Percentiles rank a stretch among this genome's conserved stretches.
phyloP scores from a whole-genome alignment of 2,797 vertebrate genomes.

The Gymnodraco acuticeps region DNA sequence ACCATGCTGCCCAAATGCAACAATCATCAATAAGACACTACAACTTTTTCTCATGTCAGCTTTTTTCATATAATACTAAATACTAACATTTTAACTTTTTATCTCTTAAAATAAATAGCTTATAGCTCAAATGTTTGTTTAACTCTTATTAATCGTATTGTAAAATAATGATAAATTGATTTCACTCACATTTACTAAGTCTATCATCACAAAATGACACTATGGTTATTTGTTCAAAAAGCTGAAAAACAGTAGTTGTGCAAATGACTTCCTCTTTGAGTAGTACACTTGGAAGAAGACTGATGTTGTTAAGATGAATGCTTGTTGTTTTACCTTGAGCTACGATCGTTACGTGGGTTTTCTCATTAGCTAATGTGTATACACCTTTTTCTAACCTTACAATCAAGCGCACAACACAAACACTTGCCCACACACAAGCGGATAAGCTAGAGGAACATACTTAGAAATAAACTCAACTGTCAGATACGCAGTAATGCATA shows the following conservation, averaged over 20 bases:
- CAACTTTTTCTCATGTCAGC: slow-evolving; percentile 4
- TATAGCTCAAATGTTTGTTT: not conserved
- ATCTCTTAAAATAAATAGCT: not conserved
- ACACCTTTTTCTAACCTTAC: not conserved
- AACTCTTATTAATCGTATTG: not conserved
- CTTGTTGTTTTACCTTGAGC: not conserved
- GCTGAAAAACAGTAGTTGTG: not conserved
- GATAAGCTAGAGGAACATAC: not conserved
- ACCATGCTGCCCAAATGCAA: slow-evolving; percentile 1
- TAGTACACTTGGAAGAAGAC: not conserved
- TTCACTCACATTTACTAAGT: not conserved
- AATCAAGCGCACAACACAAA: not conserved
- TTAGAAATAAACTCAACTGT: slow-evolving; percentile 21
- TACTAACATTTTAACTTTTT: not conserved
- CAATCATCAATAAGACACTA: slow-evolving; percentile 27
- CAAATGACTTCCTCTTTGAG: not conserved
- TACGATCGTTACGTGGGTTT: not conserved
- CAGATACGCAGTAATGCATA: slow-evolving; percentile 18
- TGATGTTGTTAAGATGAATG: not conserved
- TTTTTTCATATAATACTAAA: not conserved
- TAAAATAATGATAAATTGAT: not conserved
- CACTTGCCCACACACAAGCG: not conserved
- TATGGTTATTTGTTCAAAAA: not conserved
- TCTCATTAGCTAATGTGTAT: not conserved
- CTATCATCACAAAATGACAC: not conserved